Conservation (phyloP, 2,113 vertebrate genomes). For the Aspidoscelis tigris region DNA sequence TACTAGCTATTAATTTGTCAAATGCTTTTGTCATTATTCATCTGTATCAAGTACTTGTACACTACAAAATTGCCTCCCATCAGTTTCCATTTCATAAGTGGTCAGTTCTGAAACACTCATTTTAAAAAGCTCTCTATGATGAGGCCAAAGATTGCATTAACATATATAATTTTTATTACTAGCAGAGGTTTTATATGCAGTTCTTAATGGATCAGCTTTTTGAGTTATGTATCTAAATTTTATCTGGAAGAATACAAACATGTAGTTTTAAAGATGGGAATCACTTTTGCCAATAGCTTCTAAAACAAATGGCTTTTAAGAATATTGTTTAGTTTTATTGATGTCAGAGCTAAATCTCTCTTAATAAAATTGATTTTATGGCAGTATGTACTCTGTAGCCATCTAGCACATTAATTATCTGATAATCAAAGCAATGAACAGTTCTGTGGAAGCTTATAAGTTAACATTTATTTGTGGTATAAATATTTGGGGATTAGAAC, state of each 20-base stretch:
- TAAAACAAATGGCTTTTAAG: conserved; percentile 9
- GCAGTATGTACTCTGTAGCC: background rate
- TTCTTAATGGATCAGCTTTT: conserved; percentile 1
- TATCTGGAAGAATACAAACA: background rate
- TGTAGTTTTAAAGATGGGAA: conserved; percentile 16
- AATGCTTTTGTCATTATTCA: background rate
- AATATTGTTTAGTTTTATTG: conserved; percentile 23
- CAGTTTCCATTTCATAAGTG: conserved; percentile 23
- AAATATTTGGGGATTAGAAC: background rate
- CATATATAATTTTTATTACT: conserved; percentile 18
- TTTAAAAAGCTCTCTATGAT: background rate
- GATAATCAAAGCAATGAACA: background rate
- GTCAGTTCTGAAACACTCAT: conserved; percentile 25
- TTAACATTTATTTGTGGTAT: background rate
- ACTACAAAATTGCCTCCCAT: conserved; percentile 6
- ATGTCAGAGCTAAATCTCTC: background rate
- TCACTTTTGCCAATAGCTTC: background rate
- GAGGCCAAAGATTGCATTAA: background rate
- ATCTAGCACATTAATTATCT: background rate
- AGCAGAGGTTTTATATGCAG: background rate
- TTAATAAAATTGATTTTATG: background rate
- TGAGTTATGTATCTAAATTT: background rate
- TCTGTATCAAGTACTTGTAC: background rate
- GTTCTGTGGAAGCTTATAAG: background rate
- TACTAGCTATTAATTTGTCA: conserved; percentile 20